Conservation (phyloP, 2,888 invertebrate genomes). For the Liodrosophila aerea region DNA sequence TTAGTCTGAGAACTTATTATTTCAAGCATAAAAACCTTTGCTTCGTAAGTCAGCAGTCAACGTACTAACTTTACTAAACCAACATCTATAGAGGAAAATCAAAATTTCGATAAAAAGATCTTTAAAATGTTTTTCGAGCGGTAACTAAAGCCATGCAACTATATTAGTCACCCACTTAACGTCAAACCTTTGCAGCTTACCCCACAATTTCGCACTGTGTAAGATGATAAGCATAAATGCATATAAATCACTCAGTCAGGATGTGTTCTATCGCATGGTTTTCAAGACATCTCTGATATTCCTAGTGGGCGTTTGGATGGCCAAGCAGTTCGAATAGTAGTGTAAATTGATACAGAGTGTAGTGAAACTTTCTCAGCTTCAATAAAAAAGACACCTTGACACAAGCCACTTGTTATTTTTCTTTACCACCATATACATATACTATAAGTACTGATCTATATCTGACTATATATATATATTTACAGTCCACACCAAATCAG, state of each 20-base stretch:
- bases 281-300: conserved; percentile 25
- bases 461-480: conserved; percentile 47
- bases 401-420: background rate
- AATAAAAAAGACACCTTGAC: background rate
- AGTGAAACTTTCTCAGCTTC: background rate
- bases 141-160: too few species aligned
- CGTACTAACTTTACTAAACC: too few species aligned
- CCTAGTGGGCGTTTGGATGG: conserved; percentile 24
- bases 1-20: too few species aligned
- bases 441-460: conserved; percentile 37
- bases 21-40: too few species aligned
- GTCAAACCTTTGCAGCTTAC: too few species aligned
- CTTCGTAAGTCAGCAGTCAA: too few species aligned
- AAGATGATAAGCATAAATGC: background rate
- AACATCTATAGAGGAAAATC: too few species aligned
- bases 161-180: too few species aligned
- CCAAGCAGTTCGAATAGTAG: conserved; percentile 8
- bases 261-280: conserved; percentile 27
- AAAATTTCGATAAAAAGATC: too few species aligned
- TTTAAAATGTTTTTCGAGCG: too few species aligned
- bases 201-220: background rate
- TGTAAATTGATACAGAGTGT: background rate
- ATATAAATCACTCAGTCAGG: background rate
- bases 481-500: conserved; percentile 80
- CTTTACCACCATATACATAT: background rate